Evolutionary conservation across 2,113 vertebrate genomes (phyloP), one percentile per base, ranked within the genome.

Genomic region (Serinus canaria): DNA sequence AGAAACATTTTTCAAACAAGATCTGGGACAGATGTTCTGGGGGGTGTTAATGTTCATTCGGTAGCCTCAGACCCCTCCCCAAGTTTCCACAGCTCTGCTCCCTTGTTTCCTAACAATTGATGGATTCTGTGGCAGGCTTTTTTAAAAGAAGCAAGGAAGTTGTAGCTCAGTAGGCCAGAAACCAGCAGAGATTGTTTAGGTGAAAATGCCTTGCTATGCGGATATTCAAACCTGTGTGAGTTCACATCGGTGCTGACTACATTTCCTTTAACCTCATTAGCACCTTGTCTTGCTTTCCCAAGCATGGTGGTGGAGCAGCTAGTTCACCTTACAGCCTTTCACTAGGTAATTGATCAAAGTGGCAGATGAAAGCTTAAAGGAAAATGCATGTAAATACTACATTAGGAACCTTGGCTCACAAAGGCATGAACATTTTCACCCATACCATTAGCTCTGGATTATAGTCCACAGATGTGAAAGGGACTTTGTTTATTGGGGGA

Each of bases 191-290:
- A 92, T 78, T 59, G 60, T 88, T 64, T 59, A 52, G 83, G 85
- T 91, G 92, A 92, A 92, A 96, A 89, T 87, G 74, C 87, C 82
- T 87, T 52, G 80, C 59, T 83, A 1, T 74, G 79, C 68, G 73
- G 83, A 7, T 92, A 76, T 82, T 95, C 58, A 46, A 66, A 87
- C 39, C 31, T 62, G 11, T 59, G 78, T 89, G 86, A 83, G 46
- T 94, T 75, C 90, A 85, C 83, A 35, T 1, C 37, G 56, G 15
- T 66, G 72, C 67, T 73, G 90, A 93, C 80, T 95, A 39, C 68
- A 91, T 96, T 96, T 94, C 77, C 91, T 84, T 92, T 95, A 97
- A 97, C 91, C 97, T 98, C 90, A 87, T 95, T 97, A 97, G 85
- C 92, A 87, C 78, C 79, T 95, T 6, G 52, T 94, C 67, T 93